These are phyloP conservation scores for Ammodramus savannarum DNA, from an alignment of 2,113 vertebrate genomes.

Conservation along the genomic window DNA sequence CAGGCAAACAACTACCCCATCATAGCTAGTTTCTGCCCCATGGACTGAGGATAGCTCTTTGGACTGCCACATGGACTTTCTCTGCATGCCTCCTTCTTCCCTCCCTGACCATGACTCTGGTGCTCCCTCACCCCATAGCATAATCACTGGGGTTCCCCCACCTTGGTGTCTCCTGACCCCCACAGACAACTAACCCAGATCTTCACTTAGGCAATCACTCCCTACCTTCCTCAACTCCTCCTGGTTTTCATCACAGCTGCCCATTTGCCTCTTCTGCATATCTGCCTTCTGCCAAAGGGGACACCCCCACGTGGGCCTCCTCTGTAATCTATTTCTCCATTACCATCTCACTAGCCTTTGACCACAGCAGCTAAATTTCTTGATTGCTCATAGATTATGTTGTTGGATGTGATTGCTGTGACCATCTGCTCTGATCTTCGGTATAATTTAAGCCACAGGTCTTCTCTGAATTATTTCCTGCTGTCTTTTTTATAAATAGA, in stretches of 20 bases:
- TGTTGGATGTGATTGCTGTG: slow-evolving; percentile 2
- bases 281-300: not conserved
- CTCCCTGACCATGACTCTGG: not conserved
- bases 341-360: not conserved
- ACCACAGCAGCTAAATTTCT: not conserved
- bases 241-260: not conserved
- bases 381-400: slow-evolving; percentile 16
- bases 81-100: not conserved
- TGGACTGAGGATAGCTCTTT: not conserved
- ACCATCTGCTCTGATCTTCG: slow-evolving; percentile 34
- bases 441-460: slow-evolving; percentile 3
- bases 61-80: not conserved
- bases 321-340: not conserved
- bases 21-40: rapidly evolving
- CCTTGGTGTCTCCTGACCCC: rapidly evolving
- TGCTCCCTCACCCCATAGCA: not conserved
- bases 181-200: rapidly evolving
- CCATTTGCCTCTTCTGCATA: not conserved
- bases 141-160: not conserved
- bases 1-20: not conserved
- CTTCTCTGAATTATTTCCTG: slow-evolving; percentile 49
- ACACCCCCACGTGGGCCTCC: rapidly evolving
- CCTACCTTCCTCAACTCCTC: not conserved
- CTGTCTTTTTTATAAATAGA: slow-evolving; percentile 37
- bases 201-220: not conserved